These are phyloP conservation scores for Phalacrocorax aristotelis DNA, from an alignment of 2,113 vertebrate species.

Conservation along the genomic window DNA sequence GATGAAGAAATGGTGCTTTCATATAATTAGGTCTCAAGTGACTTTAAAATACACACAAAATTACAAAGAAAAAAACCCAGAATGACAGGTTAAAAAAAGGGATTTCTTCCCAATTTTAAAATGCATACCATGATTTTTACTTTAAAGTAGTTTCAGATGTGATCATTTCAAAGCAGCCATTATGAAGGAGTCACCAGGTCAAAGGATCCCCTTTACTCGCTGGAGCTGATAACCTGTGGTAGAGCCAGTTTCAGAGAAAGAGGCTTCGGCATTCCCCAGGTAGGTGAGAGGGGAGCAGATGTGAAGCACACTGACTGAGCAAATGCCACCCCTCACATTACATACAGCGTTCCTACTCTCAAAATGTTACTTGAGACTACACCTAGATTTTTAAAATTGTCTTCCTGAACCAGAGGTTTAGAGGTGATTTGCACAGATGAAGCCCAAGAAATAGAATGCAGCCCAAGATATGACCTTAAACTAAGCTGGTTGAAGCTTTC, in stretches of 20 bases:
- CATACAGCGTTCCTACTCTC: background rate
- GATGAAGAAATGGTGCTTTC: background rate
- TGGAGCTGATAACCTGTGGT: background rate
- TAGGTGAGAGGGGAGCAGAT: background rate
- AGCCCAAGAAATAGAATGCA: background rate
- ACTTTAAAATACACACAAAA: background rate
- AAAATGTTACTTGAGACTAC: background rate
- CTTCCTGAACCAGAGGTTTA: background rate
- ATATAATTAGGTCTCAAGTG: conserved; percentile 5
- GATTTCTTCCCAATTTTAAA: background rate
- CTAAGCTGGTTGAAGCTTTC: background rate
- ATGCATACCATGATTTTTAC: background rate
- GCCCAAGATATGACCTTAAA: background rate
- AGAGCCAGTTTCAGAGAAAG: background rate
- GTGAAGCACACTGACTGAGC: background rate
- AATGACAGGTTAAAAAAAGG: background rate
- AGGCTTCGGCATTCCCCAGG: background rate
- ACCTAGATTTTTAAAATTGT: background rate
- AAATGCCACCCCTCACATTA: background rate
- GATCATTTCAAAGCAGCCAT: background rate
- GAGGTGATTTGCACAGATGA: background rate
- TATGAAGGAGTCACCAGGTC: background rate
- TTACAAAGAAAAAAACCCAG: background rate
- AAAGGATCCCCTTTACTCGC: background rate
- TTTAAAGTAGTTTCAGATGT: background rate